phyloP scores from a whole-genome alignment of 2,888 invertebrate genomes.

The Dasysyrphus tricinctus region DNA sequence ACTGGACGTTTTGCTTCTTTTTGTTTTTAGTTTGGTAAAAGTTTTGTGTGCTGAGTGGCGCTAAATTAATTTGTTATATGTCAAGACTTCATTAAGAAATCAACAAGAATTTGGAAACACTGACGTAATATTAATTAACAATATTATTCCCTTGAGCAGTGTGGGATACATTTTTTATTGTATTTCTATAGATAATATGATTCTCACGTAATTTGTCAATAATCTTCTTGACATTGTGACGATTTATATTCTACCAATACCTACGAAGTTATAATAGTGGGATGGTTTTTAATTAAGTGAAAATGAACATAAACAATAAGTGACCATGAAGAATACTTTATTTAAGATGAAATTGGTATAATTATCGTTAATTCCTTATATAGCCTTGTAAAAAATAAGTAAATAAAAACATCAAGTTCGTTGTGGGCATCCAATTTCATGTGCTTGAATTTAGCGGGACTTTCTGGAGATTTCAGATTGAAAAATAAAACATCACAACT shows the following conservation, averaged over 20 bases:
- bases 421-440: no score
- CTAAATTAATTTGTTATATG: constrained; percentile 25
- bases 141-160: not conserved
- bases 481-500: no score
- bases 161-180: not conserved
- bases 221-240: not conserved
- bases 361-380: no score
- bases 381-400: no score
- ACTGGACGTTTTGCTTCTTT: not conserved
- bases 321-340: no score
- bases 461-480: no score
- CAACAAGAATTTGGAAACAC: constrained; percentile 10
- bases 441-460: no score
- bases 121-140: constrained; percentile 26
- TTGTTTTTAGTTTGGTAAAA: not conserved
- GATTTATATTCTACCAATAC: not conserved
- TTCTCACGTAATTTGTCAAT: constrained; percentile 28
- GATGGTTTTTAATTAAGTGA: not conserved
- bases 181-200: not conserved
- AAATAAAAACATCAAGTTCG: no score
- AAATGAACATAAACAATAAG: not conserved
- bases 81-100: constrained; percentile 24
- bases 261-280: not conserved
- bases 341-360: no score
- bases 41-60: not conserved